A percentile compares a stretch with the other conserved stretches of the same genome.
Evolutionary conservation across 64 coral and sea anemone species (phyloP).

Genomic region (Trachythela sp.): DNA sequence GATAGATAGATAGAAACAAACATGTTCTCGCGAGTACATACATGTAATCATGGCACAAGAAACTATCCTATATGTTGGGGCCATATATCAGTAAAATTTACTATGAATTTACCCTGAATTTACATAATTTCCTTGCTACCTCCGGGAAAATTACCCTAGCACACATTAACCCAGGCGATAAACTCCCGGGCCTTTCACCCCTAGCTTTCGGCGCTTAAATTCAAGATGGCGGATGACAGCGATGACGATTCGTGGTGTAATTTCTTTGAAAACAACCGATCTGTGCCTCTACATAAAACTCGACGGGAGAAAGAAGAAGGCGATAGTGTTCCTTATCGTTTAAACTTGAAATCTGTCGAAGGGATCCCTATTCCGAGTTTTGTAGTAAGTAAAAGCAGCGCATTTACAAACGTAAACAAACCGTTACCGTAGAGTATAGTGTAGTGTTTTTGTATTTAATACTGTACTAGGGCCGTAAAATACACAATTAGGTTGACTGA

Average conservation of each 20-base stretch:
- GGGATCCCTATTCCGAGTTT: conserved; percentile 68
- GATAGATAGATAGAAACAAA: no score
- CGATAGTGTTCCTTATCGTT: conserved; percentile 56
- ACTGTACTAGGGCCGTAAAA: background rate
- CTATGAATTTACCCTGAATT: no score
- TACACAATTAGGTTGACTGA: background rate
- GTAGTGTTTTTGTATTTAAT: background rate
- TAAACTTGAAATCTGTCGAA: conserved; percentile 68
- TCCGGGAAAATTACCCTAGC: no score
- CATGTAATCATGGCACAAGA: no score
- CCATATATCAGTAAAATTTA: no score
- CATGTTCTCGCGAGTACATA: no score
- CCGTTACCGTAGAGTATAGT: background rate
- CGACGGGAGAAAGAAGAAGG: conserved; percentile 51
- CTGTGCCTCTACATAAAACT: conserved; percentile 64
- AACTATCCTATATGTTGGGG: no score
- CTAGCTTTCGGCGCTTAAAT: background rate
- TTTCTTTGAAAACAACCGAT: conserved; percentile 88
- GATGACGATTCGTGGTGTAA: conserved; percentile 89
- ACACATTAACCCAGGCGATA: background rate
- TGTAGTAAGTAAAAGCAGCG: conserved; percentile 24
- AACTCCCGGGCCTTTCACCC: background rate
- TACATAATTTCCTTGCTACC: no score
- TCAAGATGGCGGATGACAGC: conserved; percentile 73
- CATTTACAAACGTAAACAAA: background rate